Evolutionary conservation across 2,888 invertebrate species (phyloP).

Genomic region (Mythimna ferrago): DNA sequence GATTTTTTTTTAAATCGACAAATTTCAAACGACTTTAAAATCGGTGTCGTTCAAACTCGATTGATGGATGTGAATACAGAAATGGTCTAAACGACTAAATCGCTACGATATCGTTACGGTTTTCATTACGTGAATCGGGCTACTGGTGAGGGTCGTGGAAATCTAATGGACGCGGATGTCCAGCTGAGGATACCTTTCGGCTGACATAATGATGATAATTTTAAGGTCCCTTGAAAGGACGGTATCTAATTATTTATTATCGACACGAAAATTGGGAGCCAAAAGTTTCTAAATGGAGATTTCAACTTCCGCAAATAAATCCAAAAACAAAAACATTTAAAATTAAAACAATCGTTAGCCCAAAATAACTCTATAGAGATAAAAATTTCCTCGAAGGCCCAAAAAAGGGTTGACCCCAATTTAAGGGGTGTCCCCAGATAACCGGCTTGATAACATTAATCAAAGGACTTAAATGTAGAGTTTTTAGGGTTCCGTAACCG

Average conservation of each 20-base stretch:
- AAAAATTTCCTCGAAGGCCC: slow-evolving; percentile 68
- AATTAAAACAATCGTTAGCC: slow-evolving; percentile 61
- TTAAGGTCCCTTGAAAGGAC: neutral
- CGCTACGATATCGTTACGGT: no score
- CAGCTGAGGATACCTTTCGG: no score
- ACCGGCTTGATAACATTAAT: slow-evolving; percentile 88
- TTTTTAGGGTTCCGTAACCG: slow-evolving; percentile 21
- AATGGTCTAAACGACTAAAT: no score
- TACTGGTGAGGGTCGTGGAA: no score
- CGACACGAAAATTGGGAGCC: slow-evolving; percentile 2
- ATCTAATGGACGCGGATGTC: no score
- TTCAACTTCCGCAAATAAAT: slow-evolving; percentile 38
- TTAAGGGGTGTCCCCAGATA: slow-evolving; percentile 82
- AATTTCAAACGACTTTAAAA: no score
- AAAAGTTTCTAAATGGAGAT: slow-evolving; percentile 1
- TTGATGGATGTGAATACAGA: no score
- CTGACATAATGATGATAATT: no score
- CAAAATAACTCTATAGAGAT: slow-evolving; percentile 69
- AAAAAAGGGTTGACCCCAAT: slow-evolving; percentile 80
- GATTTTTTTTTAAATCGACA: no score
- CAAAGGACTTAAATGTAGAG: slow-evolving; percentile 81
- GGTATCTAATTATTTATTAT: neutral
- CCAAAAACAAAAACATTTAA: slow-evolving; percentile 58
- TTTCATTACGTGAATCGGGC: no score
- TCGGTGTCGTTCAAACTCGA: no score